phyloP scores from a whole-genome alignment of 2,797 vertebrate species.

The Emydoidea blandingii region DNA sequence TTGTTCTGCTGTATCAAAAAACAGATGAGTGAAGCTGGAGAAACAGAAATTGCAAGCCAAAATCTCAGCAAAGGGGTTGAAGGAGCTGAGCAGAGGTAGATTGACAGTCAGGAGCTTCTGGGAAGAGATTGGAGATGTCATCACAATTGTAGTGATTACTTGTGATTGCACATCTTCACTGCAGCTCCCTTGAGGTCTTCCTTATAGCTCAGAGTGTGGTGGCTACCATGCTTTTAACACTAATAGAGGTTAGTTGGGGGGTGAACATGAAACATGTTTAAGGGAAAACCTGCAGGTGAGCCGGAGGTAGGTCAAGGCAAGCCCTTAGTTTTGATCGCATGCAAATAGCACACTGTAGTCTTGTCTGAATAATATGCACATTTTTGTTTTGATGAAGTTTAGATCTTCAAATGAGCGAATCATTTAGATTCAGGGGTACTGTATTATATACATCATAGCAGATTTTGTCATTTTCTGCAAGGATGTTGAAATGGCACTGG shows the following conservation, averaged over 20 bases:
- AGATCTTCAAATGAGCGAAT: not conserved
- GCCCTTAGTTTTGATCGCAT: not conserved
- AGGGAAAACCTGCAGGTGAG: not conserved
- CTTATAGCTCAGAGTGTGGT: not conserved
- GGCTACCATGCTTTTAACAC: not conserved
- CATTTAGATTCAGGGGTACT: not conserved
- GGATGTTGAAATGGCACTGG: constrained; percentile 15
- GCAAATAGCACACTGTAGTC: not conserved
- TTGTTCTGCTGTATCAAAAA: not conserved
- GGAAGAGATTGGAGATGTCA: not conserved
- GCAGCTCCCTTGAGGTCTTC: not conserved
- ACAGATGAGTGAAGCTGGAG: not conserved
- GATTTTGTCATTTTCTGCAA: constrained; percentile 9
- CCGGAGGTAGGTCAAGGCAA: not conserved
- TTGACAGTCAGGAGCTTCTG: not conserved
- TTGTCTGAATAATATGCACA: not conserved
- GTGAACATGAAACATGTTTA: not conserved
- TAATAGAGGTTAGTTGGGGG: not conserved
- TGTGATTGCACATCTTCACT: not conserved
- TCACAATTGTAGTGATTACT: not conserved
- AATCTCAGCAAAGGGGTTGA: not conserved
- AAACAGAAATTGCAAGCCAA: not conserved
- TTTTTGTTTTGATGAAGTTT: not conserved
- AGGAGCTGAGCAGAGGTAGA: not conserved
- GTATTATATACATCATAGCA: not conserved